Base-by-base conservation (phyloP, 2,888 invertebrate species). In the Drosophila emarginata region DNA sequence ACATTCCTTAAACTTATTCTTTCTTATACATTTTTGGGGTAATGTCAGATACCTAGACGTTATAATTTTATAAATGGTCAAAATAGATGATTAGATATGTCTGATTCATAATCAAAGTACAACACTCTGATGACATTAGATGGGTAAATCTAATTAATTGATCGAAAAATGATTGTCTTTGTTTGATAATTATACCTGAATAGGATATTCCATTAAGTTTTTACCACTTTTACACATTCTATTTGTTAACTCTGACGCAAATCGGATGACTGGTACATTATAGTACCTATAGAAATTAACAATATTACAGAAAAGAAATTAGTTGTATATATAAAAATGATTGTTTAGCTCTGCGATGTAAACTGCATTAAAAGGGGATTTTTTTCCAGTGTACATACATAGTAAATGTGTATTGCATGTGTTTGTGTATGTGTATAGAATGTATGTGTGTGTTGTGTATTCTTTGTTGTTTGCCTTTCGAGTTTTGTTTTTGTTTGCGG, bases 401-500 rank as follows among this genome's bases (percentile, higher is more conserved):
- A 37, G 37, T 32, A 32, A 32, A 32, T 37, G 21, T 45, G 45
- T 45, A 45, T 4, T 45, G 11, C 45, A 23, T 15, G 15, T 50
- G 54, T 26, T 5, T 61, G 1, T 50, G 51, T 36, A 4, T 53
- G 6, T 21, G 21, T 51, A 6, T 61, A 7, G n/a, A 62, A 39
- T 12, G 39, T 58, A 40, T 60, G 1, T 2, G 18, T 45, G 4
- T 21, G 50, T 45, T 45, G 14, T 61, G 2, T 51, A 18, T 11
- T 57, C 37, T 36, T 66, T 61, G 36, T 45, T 61, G 23, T 57
- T 58, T 51, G 32, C 15, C 6, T 54, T 40, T 37, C 56, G 9
- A 50, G 52, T 64, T 72, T 66, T 65, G 50, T 60, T 73, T 81
- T 82, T 67, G 74, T 71, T 83, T 76, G 78, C 70, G 84, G 84